Evolutionary conservation across 2,888 invertebrate species (phyloP), one percentile per base, ranked within the genome.

Genomic region (Oconnorella tubifera): DNA sequence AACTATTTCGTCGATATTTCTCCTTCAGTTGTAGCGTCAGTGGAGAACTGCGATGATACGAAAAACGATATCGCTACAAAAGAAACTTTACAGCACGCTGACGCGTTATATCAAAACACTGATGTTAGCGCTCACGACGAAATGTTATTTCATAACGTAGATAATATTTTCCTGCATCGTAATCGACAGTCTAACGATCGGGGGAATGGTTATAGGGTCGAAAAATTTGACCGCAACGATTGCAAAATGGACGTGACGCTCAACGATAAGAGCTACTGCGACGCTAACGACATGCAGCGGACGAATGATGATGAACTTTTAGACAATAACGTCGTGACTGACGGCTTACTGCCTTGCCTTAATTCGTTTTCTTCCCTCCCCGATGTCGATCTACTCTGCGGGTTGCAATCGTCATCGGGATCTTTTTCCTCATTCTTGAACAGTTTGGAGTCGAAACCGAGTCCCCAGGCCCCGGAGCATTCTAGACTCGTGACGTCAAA

Each of bases 381-480:
- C 6, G 33, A 32, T 14, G 27, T 33, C 32, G 40, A 33, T 6
- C 23, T 59, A 19, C 32, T 33, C 14, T 31, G 32, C n/a, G 40
- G 40, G 19, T 19, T 40, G 0, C 59, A 40, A 28, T 28, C 59
- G 2, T 59, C 59, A 1, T 25, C 59, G 1, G 59, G 48, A 10
- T 32, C 59, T 14, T 59, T 59, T 32, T 59, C 59, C 14, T 59
- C 59, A 28, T 28, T 59, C 10, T 32, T 59, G 1, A 56, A 56
- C 19, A 40, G 59, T 10, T 33, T 32, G 3, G 59, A 32, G 25
- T n/a, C 59, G 23, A 33, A 14, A 19, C 40, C 40, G 40, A 40
- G n/a, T n/a, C n/a, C n/a, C n/a, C n/a, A n/a, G n/a, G n/a, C n/a
- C n/a, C n/a, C n/a, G n/a, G n/a, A n/a, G n/a, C n/a, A n/a, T n/a